Percentiles rank a stretch among this genome's conserved stretches.
phyloP scores from a whole-genome alignment of 2,113 vertebrate species.

The Sapayoa aenigma region DNA sequence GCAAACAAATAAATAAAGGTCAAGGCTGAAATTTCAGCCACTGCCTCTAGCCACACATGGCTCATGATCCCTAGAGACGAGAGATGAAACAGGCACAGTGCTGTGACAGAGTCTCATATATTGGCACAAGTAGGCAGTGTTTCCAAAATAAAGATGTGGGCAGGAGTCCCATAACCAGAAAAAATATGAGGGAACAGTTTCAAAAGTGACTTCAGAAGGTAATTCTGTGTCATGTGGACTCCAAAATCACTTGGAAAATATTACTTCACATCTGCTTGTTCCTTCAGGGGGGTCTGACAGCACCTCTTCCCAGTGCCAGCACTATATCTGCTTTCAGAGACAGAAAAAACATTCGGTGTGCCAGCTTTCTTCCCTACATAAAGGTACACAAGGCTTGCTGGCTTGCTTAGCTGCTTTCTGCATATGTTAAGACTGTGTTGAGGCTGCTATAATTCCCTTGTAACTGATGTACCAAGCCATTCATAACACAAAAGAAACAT shows the following conservation, averaged over 20 bases:
- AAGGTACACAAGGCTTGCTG: not conserved
- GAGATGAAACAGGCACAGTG: not conserved
- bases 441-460: not conserved
- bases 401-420: not conserved
- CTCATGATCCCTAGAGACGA: not conserved
- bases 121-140: not conserved
- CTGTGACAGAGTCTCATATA: not conserved
- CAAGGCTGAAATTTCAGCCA: not conserved
- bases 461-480: not conserved
- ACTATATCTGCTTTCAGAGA: not conserved
- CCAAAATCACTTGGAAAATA: slow-evolving; percentile 22
- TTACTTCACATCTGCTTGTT: not conserved
- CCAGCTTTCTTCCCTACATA: not conserved
- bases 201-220: slow-evolving; percentile 28
- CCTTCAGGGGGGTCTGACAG: not conserved
- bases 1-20: not conserved
- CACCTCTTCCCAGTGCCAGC: not conserved
- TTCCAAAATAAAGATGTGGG: slow-evolving; percentile 9
- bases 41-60: not conserved
- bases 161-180: not conserved
- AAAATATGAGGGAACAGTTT: not conserved
- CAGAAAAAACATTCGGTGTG: not conserved
- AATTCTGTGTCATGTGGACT: not conserved
- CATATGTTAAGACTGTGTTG: not conserved
- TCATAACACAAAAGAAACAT: not conserved